A percentile compares a stretch with the other conserved stretches of the same genome.
phyloP scores from a whole-genome alignment of 2,113 vertebrate genomes.

The Falcunculus frontatus region DNA sequence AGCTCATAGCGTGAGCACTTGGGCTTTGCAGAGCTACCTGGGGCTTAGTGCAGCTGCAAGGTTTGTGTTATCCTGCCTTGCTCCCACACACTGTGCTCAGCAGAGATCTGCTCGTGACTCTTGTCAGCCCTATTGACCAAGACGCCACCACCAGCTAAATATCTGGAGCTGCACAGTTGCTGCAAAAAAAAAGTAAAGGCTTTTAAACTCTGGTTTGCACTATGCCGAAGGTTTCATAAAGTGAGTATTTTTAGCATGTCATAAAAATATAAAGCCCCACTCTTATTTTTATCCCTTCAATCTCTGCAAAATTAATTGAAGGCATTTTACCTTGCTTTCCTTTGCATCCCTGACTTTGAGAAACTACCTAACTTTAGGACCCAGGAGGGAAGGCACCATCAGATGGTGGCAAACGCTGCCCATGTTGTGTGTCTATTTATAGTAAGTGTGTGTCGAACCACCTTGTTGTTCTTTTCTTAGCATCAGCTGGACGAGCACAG shows the following conservation, averaged over 20 bases:
- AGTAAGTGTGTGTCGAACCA: conserved; percentile 63
- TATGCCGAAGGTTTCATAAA: neutral
- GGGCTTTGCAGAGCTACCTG: neutral
- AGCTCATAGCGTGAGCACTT: neutral
- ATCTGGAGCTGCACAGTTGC: neutral
- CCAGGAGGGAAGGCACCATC: conserved; percentile 35
- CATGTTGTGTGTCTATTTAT: conserved; percentile 76
- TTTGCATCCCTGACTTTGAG: conserved; percentile 25
- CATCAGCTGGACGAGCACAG: conserved; percentile 47
- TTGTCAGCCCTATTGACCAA: neutral
- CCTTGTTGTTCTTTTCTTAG: conserved; percentile 78
- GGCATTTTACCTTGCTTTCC: neutral
- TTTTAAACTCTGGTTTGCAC: neutral
- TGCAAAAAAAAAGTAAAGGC: neutral
- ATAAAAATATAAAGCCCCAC: conserved; percentile 14
- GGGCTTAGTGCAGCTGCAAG: neutral
- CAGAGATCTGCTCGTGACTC: neutral
- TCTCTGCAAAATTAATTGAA: conserved; percentile 17
- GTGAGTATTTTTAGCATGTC: conserved; percentile 41
- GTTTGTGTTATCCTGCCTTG: neutral
- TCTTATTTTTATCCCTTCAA: conserved; percentile 43
- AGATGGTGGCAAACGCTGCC: conserved; percentile 69
- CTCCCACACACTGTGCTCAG: neutral
- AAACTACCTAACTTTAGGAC: conserved; percentile 45
- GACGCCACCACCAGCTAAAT: neutral